Base-by-base conservation (phyloP, 53 echinoderm and acorn worm species). In the Arbacia lixula region DNA sequence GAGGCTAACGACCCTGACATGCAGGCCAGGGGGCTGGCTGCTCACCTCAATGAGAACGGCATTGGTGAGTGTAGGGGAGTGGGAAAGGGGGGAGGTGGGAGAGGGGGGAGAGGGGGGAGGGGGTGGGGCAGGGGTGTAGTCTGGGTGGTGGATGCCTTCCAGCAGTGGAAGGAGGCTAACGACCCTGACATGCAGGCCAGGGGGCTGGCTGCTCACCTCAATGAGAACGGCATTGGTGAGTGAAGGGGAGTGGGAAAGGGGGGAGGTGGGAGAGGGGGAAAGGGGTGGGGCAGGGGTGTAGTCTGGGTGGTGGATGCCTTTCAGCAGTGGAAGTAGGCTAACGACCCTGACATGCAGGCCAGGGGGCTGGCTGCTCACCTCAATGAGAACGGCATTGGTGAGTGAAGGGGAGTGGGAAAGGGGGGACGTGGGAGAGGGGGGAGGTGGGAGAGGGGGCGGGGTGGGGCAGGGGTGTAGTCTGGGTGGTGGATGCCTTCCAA, bases 151-250 rank as follows among this genome's bases (percentile, higher is more conserved):
- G 93, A 85, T 50, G 86, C 80, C 1, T 93, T 94, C 58, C 87
- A 93, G 40, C 49, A 74, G 22, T 96, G 96, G 96, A 96, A 89
- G 29, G 87, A 89, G 75, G 87, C 80, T 24, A 96, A 94, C 34
- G 91, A 96, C 49, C 96, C 96, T n/a, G 92, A 96, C 20, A 51
- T 83, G 22, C 93, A 93, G 60, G 88, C 87, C 11, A 46, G 68
- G 36, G 93, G 92, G 14, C 66, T 96, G 71, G 93, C 93, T 20
- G 88, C 87, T 33, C 93, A 93, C 42, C 93, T 96, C 42, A 89
- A 86, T 43, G 90, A 93, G 34, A 93, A 96, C 57, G 96, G 96
- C 34, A 96, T 96, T 36, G 91, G 96, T 96, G 87, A 71, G 87
- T 86, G 17, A 21, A 3, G 61, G 42, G 51, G 27, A 64, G 33